A percentile compares a stretch with the other conserved stretches of the same genome.
Evolutionary conservation across 1,140 invertebrate species (phyloP).

Genomic region (Cardiocondyla obscurior): DNA sequence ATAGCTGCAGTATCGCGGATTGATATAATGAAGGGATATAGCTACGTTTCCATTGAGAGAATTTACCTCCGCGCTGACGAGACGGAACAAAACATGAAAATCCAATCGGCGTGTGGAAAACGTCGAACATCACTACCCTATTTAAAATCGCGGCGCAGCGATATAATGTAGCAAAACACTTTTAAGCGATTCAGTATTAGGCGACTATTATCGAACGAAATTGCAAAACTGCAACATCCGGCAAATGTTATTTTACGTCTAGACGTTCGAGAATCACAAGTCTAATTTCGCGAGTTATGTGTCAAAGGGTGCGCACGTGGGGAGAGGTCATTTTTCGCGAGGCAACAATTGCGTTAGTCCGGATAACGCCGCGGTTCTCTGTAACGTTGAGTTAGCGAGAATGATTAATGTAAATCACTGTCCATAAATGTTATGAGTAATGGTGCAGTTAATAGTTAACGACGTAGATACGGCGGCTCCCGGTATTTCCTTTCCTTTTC

Average conservation of each 20-base stretch:
- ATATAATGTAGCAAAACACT: not conserved
- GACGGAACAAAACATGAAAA: not conserved
- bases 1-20: not conserved
- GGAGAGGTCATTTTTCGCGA: not conserved
- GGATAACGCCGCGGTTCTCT: not conserved
- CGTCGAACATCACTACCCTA: not conserved
- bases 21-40: not conserved
- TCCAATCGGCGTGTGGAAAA: too few species aligned
- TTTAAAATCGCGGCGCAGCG: not conserved
- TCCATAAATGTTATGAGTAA: slow-evolving; percentile 68
- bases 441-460: slow-evolving; percentile 63
- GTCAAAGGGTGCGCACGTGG: not conserved
- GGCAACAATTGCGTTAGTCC: not conserved
- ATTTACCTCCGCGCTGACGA: not conserved
- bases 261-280: not conserved
- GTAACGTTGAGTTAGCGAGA: slow-evolving; percentile 34
- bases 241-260: not conserved
- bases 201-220: not conserved
- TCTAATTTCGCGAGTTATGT: not conserved
- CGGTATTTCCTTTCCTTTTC: slow-evolving; percentile 65
- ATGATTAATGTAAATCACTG: slow-evolving; percentile 62
- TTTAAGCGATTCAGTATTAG: not conserved
- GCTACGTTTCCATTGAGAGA: not conserved
- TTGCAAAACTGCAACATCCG: not conserved
- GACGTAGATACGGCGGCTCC: slow-evolving; percentile 62